phyloP scores from a whole-genome alignment of 2,888 invertebrate species.

The Myopa tessellatipennis region DNA sequence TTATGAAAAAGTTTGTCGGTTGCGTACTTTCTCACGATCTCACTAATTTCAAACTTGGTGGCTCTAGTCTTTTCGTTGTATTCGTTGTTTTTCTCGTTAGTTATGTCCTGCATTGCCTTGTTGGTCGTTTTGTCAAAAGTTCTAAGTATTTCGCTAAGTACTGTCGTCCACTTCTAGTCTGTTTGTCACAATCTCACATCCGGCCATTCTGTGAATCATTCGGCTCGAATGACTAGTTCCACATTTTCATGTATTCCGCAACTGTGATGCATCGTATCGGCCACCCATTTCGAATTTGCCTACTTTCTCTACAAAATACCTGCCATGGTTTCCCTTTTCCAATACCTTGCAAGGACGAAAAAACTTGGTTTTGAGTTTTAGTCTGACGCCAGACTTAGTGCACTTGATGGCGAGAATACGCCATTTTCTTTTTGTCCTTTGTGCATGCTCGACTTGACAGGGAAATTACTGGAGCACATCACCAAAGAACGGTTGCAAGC shows the following conservation, averaged over 20 bases:
- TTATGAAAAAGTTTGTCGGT: too few relatives aligned
- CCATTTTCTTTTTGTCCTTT: neutral
- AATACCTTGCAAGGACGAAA: constrained; percentile 27
- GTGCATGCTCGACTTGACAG: neutral
- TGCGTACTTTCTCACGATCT: too few relatives aligned
- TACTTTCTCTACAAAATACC: constrained; percentile 43
- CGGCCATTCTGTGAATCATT: constrained; percentile 34
- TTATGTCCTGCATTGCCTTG: too few relatives aligned
- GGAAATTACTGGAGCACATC: neutral
- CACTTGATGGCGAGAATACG: neutral
- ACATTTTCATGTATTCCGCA: constrained; percentile 42
- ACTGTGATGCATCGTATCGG: constrained; percentile 36
- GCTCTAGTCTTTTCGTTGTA: too few relatives aligned
- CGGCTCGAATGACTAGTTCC: constrained; percentile 35
- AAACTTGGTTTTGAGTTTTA: too few relatives aligned
- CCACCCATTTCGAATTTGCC: constrained; percentile 39
- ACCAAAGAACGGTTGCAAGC: neutral
- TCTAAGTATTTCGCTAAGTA: too few relatives aligned
- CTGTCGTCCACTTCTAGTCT: too few relatives aligned
- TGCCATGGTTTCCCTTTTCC: constrained; percentile 23
- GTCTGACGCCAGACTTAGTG: constrained; percentile 28
- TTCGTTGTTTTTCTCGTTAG: too few relatives aligned
- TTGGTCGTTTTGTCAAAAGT: too few relatives aligned
- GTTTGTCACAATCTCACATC: constrained; percentile 30
- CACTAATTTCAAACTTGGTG: too few relatives aligned